A percentile compares a stretch with the other conserved stretches of the same genome.
These are phyloP conservation scores for Anastrepha obliqua DNA, from an alignment of 1,140 invertebrate species.

Conservation along the genomic window DNA sequence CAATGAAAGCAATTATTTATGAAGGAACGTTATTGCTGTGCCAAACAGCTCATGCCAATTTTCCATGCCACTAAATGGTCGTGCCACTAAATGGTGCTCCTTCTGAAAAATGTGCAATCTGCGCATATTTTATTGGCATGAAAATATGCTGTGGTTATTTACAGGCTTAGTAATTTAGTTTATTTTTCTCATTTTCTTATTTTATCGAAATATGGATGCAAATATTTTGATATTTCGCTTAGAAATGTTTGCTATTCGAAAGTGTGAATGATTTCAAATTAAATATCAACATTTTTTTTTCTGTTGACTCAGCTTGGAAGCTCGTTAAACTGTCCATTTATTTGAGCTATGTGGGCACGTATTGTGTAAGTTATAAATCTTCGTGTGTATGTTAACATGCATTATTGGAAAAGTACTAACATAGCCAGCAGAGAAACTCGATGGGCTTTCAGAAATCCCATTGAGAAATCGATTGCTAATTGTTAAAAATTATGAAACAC, in stretches of 20 bases:
- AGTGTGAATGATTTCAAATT: slow-evolving; percentile 1
- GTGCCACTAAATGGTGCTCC: slow-evolving; percentile 24
- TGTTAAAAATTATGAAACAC: too few relatives aligned
- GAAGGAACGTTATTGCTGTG: not conserved
- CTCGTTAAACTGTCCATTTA: not conserved
- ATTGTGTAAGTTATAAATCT: not conserved
- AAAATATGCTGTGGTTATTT: slow-evolving; percentile 4
- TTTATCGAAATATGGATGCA: not conserved
- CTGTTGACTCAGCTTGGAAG: not conserved
- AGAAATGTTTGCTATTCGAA: not conserved
- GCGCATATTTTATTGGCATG: not conserved
- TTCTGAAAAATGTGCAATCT: not conserved
- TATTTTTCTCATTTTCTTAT: not conserved
- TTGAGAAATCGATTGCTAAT: too few relatives aligned
- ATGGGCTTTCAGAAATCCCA: too few relatives aligned
- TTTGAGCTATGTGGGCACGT: not conserved
- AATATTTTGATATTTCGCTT: not conserved
- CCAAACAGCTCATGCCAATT: not conserved
- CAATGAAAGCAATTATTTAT: not conserved
- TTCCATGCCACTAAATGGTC: slow-evolving; percentile 12
- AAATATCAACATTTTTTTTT: slow-evolving; percentile 39
- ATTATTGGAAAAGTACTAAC: not conserved
- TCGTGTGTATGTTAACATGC: not conserved
- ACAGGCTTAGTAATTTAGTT: not conserved
- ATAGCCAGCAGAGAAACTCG: not conserved